phyloP scores from a whole-genome alignment of 2,888 invertebrate genomes.

The Caenorhabditis parvicauda region DNA sequence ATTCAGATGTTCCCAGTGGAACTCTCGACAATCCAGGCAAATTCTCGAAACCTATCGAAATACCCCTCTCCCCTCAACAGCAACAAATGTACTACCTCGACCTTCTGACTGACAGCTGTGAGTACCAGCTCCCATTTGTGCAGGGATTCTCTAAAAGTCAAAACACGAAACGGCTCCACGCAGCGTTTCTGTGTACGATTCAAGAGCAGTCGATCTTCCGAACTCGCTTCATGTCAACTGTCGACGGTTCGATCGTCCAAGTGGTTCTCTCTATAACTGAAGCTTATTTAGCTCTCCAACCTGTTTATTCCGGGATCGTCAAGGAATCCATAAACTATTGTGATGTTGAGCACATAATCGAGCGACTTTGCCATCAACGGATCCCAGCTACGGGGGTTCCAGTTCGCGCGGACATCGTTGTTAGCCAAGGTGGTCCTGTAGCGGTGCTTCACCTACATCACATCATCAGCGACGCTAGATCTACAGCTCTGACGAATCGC shows the following conservation, averaged over 20 bases:
- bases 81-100: slow-evolving; percentile 31
- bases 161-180: slow-evolving; percentile 7
- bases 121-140: slow-evolving; percentile 30
- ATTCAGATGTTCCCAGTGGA: background rate
- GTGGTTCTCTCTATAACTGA: slow-evolving; percentile 31
- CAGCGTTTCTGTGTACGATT: slow-evolving; percentile 11
- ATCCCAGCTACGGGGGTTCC: slow-evolving; percentile 12
- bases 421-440: no score
- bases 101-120: slow-evolving; percentile 7
- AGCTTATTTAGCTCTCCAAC: slow-evolving; percentile 10
- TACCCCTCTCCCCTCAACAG: slow-evolving; percentile 24
- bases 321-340: slow-evolving; percentile 2
- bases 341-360: slow-evolving; percentile 7
- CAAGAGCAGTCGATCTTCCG: slow-evolving; percentile 24
- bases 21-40: background rate
- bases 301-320: background rate
- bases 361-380: slow-evolving; percentile 7
- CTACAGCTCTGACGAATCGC: slow-evolving; percentile 23
- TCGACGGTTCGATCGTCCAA: slow-evolving; percentile 19
- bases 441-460: slow-evolving; percentile 37
- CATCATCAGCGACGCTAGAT: slow-evolving; percentile 37
- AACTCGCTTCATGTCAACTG: slow-evolving; percentile 14
- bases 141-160: slow-evolving; percentile 13
- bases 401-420: slow-evolving; percentile 4
- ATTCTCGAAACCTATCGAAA: background rate